Conservation (phyloP, 92 coral and sea anemone species). For the Siderastrea siderea region DNA sequence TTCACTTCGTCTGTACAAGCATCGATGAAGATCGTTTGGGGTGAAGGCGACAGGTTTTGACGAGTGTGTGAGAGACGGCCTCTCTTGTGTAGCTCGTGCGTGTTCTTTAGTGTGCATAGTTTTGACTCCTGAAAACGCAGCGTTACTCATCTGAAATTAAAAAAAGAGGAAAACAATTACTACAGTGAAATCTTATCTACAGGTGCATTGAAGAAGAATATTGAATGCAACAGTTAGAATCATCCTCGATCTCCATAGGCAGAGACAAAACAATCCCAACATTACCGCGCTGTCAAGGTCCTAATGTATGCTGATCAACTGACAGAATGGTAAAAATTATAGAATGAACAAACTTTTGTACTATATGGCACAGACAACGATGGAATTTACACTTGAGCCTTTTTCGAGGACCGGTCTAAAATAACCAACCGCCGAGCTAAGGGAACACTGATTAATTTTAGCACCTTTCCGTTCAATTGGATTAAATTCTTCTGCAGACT, state of each 20-base stretch:
- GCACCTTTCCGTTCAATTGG: neutral
- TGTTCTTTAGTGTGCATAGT: neutral
- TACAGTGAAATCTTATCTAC: neutral
- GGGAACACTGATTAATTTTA: neutral
- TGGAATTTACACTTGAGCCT: neutral
- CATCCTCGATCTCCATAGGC: neutral
- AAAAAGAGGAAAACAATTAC: neutral
- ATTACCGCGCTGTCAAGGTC: neutral
- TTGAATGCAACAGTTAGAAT: neutral
- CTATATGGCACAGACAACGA: neutral
- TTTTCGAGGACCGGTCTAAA: neutral
- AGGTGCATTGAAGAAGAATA: neutral
- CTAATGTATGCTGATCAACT: neutral
- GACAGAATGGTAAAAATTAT: too few relatives aligned
- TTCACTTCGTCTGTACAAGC: constrained; percentile 36
- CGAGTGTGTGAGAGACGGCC: neutral
- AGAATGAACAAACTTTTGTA: neutral
- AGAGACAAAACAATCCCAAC: neutral
- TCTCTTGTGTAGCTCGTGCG: neutral
- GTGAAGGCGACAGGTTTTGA: neutral
- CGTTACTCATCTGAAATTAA: constrained; percentile 32
- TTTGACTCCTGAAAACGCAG: neutral
- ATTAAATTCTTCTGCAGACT: neutral
- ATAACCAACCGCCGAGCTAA: neutral
- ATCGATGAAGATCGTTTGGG: constrained; percentile 42